These are phyloP conservation scores for Papio anubis DNA, from an alignment of 2,113 vertebrate species.

Conservation along the genomic window DNA sequence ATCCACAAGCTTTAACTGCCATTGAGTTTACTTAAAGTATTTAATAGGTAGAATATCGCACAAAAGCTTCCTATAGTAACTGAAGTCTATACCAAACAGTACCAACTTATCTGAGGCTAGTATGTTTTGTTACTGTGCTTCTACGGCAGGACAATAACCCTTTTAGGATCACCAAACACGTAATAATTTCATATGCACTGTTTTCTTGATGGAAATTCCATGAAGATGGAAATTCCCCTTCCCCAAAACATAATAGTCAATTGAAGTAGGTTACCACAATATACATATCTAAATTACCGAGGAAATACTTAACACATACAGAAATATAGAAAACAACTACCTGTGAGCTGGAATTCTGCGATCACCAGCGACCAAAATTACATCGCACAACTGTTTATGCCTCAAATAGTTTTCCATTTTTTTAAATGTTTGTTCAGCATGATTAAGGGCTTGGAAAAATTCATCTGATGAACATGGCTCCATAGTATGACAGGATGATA, in stretches of 20 bases:
- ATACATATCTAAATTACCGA: neutral
- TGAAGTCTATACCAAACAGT: neutral
- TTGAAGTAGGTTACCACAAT: neutral
- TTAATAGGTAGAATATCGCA: neutral
- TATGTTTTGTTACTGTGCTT: neutral
- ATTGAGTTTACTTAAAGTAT: conserved; percentile 24
- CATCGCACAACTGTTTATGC: conserved; percentile 95
- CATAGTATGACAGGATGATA: conserved; percentile 93
- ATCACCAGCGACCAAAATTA: conserved; percentile 95
- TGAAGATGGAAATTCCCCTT: neutral
- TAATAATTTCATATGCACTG: neutral
- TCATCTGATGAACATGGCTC: conserved; percentile 96
- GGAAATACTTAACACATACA: neutral
- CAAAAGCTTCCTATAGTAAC: neutral
- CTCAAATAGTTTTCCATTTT: conserved; percentile 98
- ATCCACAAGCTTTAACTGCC: neutral
- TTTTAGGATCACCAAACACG: neutral
- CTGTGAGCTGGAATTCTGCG: conserved; percentile 98
- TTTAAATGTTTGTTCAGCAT: conserved; percentile 95
- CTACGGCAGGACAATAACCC: neutral
- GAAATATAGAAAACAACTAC: conserved; percentile 78
- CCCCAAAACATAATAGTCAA: neutral
- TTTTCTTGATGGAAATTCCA: conserved; percentile 25
- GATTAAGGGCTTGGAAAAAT: conserved; percentile 95
- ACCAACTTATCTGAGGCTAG: neutral